phyloP scores from a whole-genome alignment of 92 coral and sea anemone species.

The Virgularia gustaviana region DNA sequence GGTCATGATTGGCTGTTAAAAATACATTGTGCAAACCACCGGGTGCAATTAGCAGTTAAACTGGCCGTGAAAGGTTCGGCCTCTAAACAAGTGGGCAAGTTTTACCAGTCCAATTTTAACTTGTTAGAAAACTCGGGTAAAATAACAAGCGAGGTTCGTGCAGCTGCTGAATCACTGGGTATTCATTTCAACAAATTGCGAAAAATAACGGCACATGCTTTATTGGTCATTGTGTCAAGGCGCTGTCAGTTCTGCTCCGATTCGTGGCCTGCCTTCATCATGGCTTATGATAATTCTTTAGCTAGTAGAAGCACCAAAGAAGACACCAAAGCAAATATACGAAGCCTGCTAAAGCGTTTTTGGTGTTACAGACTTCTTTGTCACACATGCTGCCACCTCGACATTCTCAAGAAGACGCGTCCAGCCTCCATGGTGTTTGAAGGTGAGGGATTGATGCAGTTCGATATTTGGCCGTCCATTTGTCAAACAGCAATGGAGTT shows the following conservation, averaged over 20 bases:
- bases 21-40: slow-evolving; percentile 21
- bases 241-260: not conserved
- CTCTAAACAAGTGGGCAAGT: too few relatives aligned
- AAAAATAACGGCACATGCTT: slow-evolving; percentile 4
- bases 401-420: too few relatives aligned
- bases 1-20: too few relatives aligned
- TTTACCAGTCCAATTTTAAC: slow-evolving; percentile 9
- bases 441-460: not conserved
- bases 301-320: not conserved
- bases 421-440: slow-evolving; percentile 7
- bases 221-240: not conserved
- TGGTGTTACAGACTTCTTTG: not conserved
- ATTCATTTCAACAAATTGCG: too few relatives aligned
- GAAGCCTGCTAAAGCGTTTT: slow-evolving; percentile 14
- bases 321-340: too few relatives aligned
- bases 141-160: not conserved
- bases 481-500: slow-evolving; percentile 1
- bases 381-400: slow-evolving; percentile 1
- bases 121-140: not conserved
- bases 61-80: not conserved
- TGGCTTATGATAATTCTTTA: slow-evolving; percentile 6
- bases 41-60: slow-evolving; percentile 4
- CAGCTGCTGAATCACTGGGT: too few relatives aligned
- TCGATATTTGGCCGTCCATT: not conserved
- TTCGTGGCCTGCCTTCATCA: slow-evolving; percentile 10